Evolutionary conservation across 2,888 invertebrate genomes (phyloP).

Genomic region (Drosophila histrio): DNA sequence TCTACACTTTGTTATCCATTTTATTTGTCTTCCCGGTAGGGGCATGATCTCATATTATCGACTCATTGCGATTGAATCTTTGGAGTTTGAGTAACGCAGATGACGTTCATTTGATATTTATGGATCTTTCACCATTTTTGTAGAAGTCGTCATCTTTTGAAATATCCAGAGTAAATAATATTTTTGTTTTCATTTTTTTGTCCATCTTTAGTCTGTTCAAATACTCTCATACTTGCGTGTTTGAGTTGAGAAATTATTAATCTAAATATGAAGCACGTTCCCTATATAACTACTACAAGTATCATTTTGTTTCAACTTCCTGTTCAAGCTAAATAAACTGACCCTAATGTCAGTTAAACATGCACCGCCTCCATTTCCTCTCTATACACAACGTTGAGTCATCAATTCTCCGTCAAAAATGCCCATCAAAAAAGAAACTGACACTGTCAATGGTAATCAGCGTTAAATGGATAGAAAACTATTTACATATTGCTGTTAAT

Average conservation of each 20-base stretch:
- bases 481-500: conserved; percentile 60
- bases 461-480: conserved; percentile 38
- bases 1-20: conserved; percentile 7
- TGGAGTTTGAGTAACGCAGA: conserved; percentile 34
- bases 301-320: conserved; percentile 57
- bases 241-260: neutral
- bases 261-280: neutral
- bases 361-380: conserved; percentile 54
- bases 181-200: neutral
- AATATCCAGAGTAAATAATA: conserved; percentile 1
- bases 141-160: conserved; percentile 15
- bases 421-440: conserved; percentile 21
- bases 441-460: neutral
- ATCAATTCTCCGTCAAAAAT: conserved; percentile 32
- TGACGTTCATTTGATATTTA: conserved; percentile 43
- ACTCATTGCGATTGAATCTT: conserved; percentile 15
- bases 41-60: conserved; percentile 15
- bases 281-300: conserved; percentile 24
- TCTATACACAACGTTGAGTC: conserved; percentile 50
- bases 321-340: conserved; percentile 39
- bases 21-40: neutral
- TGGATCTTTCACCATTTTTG: conserved; percentile 35
- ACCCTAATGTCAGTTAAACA: conserved; percentile 71
- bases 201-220: neutral
- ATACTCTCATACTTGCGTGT: conserved; percentile 11